Evolutionary conservation across 2,797 vertebrate species (phyloP).

Genomic region (Urosaurus nigricauda): DNA sequence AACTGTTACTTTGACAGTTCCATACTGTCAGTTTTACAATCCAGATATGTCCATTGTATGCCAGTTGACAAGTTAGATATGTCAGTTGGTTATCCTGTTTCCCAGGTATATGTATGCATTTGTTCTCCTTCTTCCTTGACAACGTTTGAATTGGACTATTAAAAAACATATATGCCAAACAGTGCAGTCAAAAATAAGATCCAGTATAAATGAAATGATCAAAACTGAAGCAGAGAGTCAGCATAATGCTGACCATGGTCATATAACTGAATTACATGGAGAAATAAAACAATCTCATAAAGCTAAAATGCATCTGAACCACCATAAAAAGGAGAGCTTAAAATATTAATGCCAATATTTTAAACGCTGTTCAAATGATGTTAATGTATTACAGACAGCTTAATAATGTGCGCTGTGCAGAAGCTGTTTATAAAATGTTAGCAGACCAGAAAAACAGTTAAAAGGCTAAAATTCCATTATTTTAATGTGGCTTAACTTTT

Average conservation of each 20-base stretch:
- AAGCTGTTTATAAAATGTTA: slow-evolving; percentile 1
- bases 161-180: neutral
- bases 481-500: neutral
- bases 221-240: neutral
- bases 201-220: neutral
- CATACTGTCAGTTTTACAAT: too few species aligned
- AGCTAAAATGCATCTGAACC: neutral
- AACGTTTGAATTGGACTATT: too few species aligned
- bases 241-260: neutral
- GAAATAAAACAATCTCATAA: neutral
- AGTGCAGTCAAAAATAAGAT: neutral
- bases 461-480: neutral
- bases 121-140: too few species aligned
- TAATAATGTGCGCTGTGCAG: neutral
- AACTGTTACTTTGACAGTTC: too few species aligned
- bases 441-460: neutral
- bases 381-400: neutral
- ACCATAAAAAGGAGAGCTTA: neutral
- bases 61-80: too few species aligned
- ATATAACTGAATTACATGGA: neutral
- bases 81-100: neutral
- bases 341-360: neutral
- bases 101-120: neutral
- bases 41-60: too few species aligned
- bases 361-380: neutral